Evolutionary conservation across 30 jellyfish, hydroid and myxozoan genomes (phyloP), one percentile per base, ranked within the genome.

Genomic region (Nemopilema nomurai): DNA sequence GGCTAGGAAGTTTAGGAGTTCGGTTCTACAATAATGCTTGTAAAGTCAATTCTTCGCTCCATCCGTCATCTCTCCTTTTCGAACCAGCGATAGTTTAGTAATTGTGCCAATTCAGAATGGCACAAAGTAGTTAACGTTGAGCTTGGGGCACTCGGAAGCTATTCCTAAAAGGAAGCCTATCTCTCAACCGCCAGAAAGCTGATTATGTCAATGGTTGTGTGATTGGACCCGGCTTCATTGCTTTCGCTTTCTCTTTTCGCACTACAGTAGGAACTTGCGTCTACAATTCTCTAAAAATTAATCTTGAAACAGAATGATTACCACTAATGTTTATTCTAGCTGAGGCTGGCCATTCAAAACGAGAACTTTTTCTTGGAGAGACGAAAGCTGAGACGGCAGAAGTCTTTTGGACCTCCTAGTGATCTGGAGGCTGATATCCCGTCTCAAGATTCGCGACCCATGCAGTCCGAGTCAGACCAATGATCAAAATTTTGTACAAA

Each of bases 321-420:
- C n/a, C n/a, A n/a, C n/a, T n/a, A 18, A 29, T 51, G 9, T 23
- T 81, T 71, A 21, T 77, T 70, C 6, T 22, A 89, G 97, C 90
- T 89, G 9, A 89, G 97, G 17, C 50, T 76, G 82, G 97, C 97
- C 49, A 82, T 89, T 80, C 93, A 82, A 18, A 82, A 89, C 62
- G 97, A 89, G 69, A 64, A 74, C 49, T 66, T 69, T 69, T 89
- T 81, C 82, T 33, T 89, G 30, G 91, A 82, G 57, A 73, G 90
- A 57, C 89, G 97, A 50, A 74, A 77, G 41, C 25, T 73, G 53
- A 68, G 93, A 62, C 79, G 75, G 8, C 87, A 74, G 70, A 83
- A 71, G 41, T 21, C 81, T 4, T 68, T 72, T 33, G 63, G 49
- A 24, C 82, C 83, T 22, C 74, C 41, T 31, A 65, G 82, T 27